Evolutionary conservation across 2,888 invertebrate genomes (phyloP), one percentile per base, ranked within the genome.

Genomic region (Alviniconcha strummeri): DNA sequence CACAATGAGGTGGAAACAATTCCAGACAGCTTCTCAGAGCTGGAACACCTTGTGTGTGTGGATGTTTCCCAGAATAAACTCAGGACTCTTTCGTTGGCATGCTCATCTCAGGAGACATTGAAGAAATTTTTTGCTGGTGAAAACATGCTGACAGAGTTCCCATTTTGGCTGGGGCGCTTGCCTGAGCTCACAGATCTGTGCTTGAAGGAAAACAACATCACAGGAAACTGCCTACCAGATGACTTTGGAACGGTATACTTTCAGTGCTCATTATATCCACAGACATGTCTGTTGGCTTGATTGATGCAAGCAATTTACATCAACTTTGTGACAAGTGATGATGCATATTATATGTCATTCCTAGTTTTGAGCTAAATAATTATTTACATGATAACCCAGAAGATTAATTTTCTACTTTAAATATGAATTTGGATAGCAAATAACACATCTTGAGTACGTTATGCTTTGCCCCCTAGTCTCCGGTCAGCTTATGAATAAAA

Each of bases 61-160:
- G 91, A 90, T 84, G 57, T 91, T n/a, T 90, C 90, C n/a, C 69
- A 81, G 57, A 91, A 91, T 85, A 79, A 85, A 36, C 84, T 91
- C 72, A 86, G 86, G 85, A 72, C 81, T 78, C 82, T 90, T 77
- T 91, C 90, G 55, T 76, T 79, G 64, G 64, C 87, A 67, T 90
- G 87, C 76, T 85, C 85, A 19, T 90, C 89, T 74, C 83, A 85
- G 56, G 83, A 84, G 9, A 86, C 84, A 56, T 83, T 90, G 71
- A 85, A 88, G 83, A 91, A 89, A 80, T 85, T 90, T 13, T 89
- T 88, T 83, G 78, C 84, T 5, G 91, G 90, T 36, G 85, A 84
- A 13, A 91, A 91, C 84, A 72, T 84, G 56, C 80, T 92, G 11
- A 82, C 83, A 13, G 52, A 67, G 60, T 77, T 91, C 13, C 92